Evolutionary conservation across 2,888 invertebrate species (phyloP), one percentile per base, ranked within the genome.

Genomic region (Ischnus inquisitorius): DNA sequence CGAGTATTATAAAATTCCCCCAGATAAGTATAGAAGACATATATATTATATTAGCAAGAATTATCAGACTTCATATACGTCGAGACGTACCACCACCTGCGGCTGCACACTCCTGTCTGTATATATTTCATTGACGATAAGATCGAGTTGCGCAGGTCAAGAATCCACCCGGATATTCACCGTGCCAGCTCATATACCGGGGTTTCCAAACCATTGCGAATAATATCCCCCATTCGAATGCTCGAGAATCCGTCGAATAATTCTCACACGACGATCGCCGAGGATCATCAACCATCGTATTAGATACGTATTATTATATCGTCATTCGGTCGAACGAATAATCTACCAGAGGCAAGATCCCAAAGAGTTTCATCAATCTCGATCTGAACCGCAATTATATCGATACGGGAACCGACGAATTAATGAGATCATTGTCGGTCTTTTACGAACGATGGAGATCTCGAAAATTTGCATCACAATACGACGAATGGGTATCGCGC

Each of bases 111-210:
- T 74, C 74, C 76, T 79, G 86, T 82, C 86, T 84, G 83, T 83
- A 85, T 87, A 88, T 88, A 88, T 87, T 86, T 88, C 87, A 88
- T 86, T 65, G 60, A 28, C 46, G 88, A 87, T 88, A 88, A 87
- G 78, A 89, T 88, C 88, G 79, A 78, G 74, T 87, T 88, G 87
- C 69, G 88, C 85, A 79, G 89, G 88, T 89, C 88, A 88, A 81
- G 88, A 87, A 86, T 87, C 83, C 82, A 86, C 86, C 87, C 88
- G 88, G 89, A 88, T 88, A 87, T 82, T 84, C 82, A 74, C 79
- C 28, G 62, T 48, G 76, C 51, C 10, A 28, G 51, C 48, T 25
- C 68, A 51, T 54, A 41, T 51, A 74, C 57, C 8, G 43, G 72
- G 34, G 54, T 65, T 22, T 62, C 54, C 8, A 34, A 14, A 22